Conservation (phyloP, 2,888 invertebrate genomes). For the Lithosia quadra region DNA sequence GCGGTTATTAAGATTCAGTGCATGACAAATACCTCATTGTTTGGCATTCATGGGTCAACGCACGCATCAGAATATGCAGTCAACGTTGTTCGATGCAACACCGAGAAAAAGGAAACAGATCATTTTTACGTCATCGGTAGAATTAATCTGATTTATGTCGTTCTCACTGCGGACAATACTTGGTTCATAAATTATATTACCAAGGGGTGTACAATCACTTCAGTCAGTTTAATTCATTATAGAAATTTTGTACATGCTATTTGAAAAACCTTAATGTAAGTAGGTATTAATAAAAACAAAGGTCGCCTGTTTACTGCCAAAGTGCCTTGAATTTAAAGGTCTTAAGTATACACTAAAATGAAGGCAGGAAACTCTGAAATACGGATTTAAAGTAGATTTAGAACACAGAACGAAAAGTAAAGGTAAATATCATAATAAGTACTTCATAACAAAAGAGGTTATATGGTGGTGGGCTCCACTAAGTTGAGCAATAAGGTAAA, state of each 20-base stretch:
- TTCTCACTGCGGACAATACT: conserved; percentile 48
- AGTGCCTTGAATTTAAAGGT: not conserved
- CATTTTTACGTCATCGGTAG: conserved; percentile 75
- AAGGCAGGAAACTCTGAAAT: not conserved
- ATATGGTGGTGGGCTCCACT: not conserved
- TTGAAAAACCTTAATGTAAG: not conserved
- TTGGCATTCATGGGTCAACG: conserved; percentile 78
- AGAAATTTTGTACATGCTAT: not conserved
- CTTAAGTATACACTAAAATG: not conserved
- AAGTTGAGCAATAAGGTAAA: not conserved
- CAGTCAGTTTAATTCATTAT: conserved; percentile 11
- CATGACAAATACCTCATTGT: conserved; percentile 74
- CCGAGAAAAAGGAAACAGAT: conserved; percentile 60
- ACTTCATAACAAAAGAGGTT: not conserved
- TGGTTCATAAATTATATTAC: conserved; percentile 30
- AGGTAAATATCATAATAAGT: too few species aligned
- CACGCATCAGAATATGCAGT: conserved; percentile 66
- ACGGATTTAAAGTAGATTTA: not conserved
- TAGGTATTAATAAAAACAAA: not conserved
- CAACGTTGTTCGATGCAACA: conserved; percentile 71
- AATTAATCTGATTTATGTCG: conserved; percentile 73
- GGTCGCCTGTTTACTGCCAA: conserved; percentile 3
- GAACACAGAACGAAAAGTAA: not conserved
- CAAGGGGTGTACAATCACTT: conserved; percentile 15
- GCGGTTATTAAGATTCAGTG: conserved; percentile 64